phyloP scores from a whole-genome alignment of 2,797 vertebrate species.

The Vespertilio murinus region DNA sequence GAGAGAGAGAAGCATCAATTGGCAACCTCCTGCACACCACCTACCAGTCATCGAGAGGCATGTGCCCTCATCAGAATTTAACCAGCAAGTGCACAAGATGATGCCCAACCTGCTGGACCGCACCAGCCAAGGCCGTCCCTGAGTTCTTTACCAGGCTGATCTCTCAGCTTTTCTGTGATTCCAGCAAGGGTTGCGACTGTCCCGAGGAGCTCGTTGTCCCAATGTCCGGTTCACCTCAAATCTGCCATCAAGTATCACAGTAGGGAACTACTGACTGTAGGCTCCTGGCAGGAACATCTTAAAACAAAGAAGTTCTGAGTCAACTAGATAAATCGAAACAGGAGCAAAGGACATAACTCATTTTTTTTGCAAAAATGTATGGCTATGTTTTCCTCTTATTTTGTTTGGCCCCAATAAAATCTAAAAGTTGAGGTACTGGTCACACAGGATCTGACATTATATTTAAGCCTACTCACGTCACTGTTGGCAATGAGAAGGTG shows the following conservation, averaged over 20 bases:
- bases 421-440: neutral
- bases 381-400: neutral
- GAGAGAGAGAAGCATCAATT: too few species aligned
- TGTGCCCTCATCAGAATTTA: too few species aligned
- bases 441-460: neutral
- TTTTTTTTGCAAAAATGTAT: neutral
- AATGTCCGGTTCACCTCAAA: neutral
- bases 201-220: neutral
- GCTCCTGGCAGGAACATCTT: neutral
- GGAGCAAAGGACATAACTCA: neutral
- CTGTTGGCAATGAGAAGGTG: neutral
- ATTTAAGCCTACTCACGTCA: neutral
- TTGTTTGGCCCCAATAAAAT: neutral
- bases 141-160: neutral
- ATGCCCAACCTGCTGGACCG: too few species aligned
- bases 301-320: neutral
- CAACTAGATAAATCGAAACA: constrained; percentile 19
- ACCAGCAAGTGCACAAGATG: too few species aligned
- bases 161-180: neutral
- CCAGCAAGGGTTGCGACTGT: neutral
- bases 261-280: neutral
- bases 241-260: neutral
- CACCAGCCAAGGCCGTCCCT: too few species aligned
- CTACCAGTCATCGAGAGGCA: too few species aligned
- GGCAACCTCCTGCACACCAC: too few species aligned